Evolutionary conservation across 2,888 invertebrate species (phyloP).

Genomic region (Eristalis pertinax): DNA sequence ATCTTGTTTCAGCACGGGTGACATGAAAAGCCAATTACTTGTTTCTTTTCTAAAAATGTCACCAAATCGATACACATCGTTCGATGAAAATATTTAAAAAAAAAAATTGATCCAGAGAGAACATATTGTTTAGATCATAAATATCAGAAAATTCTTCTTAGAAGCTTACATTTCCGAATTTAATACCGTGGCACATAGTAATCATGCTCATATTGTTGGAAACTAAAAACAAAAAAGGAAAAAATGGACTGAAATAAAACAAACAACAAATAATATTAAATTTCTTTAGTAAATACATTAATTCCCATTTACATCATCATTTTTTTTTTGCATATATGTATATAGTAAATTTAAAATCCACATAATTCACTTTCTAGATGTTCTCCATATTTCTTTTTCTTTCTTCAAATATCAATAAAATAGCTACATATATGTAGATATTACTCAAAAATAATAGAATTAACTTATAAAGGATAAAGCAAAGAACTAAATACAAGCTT

Average conservation of each 20-base stretch:
- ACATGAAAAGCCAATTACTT: no score
- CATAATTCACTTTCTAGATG: conserved; percentile 22
- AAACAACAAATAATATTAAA: conserved; percentile 64
- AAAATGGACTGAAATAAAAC: conserved; percentile 54
- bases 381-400: not conserved
- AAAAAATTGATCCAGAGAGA: no score
- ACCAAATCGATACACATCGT: no score
- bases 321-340: conserved; percentile 38
- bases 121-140: no score
- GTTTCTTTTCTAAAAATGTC: no score
- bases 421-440: not conserved
- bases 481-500: conserved; percentile 50
- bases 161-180: not conserved
- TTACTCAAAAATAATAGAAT: conserved; percentile 2
- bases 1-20: no score
- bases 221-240: conserved; percentile 30
- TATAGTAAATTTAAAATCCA: conserved; percentile 50
- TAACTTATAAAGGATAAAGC: conserved; percentile 38
- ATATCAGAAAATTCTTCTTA: no score
- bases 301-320: conserved; percentile 67
- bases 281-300: conserved; percentile 68
- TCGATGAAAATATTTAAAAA: no score
- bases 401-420: conserved; percentile 34
- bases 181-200: not conserved
- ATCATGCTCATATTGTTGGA: not conserved